Conservation (phyloP, 2,797 vertebrate species). For the Orestias chungarensis region DNA sequence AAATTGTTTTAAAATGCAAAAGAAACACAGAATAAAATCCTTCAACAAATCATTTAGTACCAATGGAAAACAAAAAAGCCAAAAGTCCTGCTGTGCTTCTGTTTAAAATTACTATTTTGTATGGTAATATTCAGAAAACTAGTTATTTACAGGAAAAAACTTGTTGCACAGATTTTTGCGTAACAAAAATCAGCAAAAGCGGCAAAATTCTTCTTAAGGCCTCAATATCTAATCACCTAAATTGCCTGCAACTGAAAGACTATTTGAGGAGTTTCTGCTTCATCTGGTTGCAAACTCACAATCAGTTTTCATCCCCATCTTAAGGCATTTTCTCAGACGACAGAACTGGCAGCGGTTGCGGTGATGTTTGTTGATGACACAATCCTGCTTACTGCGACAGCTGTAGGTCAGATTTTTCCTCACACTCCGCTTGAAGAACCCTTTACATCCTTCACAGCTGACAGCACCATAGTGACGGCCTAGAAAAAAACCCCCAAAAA, state of each 20-base stretch:
- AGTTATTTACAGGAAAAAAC: not conserved
- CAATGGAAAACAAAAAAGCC: not conserved
- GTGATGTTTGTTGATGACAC: conserved; percentile 98
- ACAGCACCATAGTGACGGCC: conserved; percentile 98
- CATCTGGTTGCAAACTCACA: conserved; percentile 83
- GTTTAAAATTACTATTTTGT: not conserved
- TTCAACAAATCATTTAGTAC: not conserved
- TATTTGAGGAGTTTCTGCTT: not conserved
- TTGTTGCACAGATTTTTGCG: not conserved
- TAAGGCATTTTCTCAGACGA: conserved; percentile 93
- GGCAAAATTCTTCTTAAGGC: not conserved
- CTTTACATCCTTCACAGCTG: conserved; percentile 98
- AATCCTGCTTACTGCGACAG: conserved; percentile 97
- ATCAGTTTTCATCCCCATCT: conserved; percentile 99
- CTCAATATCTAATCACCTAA: not conserved
- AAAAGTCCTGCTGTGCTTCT: not conserved
- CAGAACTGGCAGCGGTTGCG: conserved; percentile 99
- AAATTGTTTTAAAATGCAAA: not conserved
- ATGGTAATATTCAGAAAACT: not conserved
- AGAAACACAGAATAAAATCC: not conserved
- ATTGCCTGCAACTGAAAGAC: not conserved
- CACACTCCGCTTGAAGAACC: conserved; percentile 98
- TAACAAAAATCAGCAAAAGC: not conserved
- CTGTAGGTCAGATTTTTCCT: conserved; percentile 97
- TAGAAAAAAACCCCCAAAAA: conserved; percentile 81